These are phyloP conservation scores for Poeciliopsis turrubarensis DNA, from an alignment of 2,113 vertebrate genomes.

Conservation along the genomic window DNA sequence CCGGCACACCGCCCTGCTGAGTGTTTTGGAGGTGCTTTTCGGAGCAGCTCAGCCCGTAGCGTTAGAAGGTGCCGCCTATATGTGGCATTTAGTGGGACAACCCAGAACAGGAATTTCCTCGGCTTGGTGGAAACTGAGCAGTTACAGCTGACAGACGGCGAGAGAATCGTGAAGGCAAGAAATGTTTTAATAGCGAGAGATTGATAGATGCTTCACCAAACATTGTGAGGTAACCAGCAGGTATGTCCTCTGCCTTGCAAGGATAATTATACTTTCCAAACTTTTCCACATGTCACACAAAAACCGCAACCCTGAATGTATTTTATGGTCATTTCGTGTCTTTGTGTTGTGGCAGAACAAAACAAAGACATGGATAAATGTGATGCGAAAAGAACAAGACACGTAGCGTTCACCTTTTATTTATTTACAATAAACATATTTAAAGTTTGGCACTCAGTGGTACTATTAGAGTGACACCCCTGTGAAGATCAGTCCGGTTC, in stretches of 20 bases:
- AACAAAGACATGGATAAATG: neutral
- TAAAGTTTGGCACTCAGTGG: neutral
- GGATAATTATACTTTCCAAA: too few species aligned
- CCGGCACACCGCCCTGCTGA: conserved; percentile 65
- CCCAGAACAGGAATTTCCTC: conserved; percentile 83
- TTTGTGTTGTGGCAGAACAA: neutral
- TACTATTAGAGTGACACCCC: neutral
- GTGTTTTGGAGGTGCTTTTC: conserved; percentile 64
- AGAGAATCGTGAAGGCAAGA: conserved; percentile 43
- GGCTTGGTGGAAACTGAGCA: conserved; percentile 73
- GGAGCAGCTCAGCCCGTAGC: conserved; percentile 61
- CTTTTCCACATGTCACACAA: neutral
- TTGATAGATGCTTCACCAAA: neutral
- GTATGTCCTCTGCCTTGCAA: too few species aligned
- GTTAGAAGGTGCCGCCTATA: conserved; percentile 71
- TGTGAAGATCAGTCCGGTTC: neutral
- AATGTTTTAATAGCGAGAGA: conserved; percentile 34
- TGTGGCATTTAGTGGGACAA: conserved; percentile 75
- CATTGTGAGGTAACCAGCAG: neutral
- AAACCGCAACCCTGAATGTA: neutral
- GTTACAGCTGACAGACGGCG: conserved; percentile 28
- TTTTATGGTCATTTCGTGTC: neutral
- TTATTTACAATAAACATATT: neutral
- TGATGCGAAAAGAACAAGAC: neutral
- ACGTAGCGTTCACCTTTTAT: neutral